These are phyloP conservation scores for Drosophila sturtevanti DNA, from an alignment of 1,140 invertebrate species.

Conservation along the genomic window DNA sequence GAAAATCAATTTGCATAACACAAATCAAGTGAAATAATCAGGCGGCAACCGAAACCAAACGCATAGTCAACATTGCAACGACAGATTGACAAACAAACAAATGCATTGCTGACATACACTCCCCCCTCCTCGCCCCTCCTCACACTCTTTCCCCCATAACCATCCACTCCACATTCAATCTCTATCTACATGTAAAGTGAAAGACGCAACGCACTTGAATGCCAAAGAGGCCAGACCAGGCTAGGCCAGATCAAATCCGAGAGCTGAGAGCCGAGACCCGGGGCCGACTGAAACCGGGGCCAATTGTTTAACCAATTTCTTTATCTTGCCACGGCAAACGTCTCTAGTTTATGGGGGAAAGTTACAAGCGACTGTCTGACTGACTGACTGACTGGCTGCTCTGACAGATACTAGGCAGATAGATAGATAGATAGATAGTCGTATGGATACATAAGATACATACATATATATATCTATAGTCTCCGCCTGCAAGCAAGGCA, in stretches of 20 bases:
- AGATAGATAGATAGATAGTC: conserved; percentile 41
- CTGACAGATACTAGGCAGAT: conserved; percentile 73
- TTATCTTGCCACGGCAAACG: conserved; percentile 49
- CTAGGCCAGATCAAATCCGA: conserved; percentile 27
- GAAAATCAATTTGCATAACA: conserved; percentile 77
- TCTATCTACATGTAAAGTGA: conserved; percentile 2
- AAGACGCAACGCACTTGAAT: conserved; percentile 40
- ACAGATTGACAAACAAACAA: conserved; percentile 64
- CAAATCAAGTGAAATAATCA: conserved; percentile 74
- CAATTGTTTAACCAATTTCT: conserved; percentile 62
- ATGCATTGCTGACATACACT: conserved; percentile 62
- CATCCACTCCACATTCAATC: not conserved
- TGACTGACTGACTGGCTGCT: conserved; percentile 19
- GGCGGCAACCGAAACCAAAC: conserved; percentile 32
- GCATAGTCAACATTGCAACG: conserved; percentile 43
- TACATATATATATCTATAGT: conserved; percentile 22
- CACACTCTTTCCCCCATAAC: too few relatives aligned
- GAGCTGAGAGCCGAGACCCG: conserved; percentile 3
- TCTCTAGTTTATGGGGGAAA: conserved; percentile 73
- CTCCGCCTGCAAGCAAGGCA: conserved; percentile 59
- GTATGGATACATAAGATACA: not conserved
- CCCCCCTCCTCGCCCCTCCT: not conserved
- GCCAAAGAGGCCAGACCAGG: conserved; percentile 15
- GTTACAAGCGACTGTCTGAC: conserved; percentile 52
- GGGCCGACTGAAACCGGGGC: conserved; percentile 18